These are phyloP conservation scores for Oasisia sp. DNA, from an alignment of 2,888 invertebrate genomes.

Conservation along the genomic window DNA sequence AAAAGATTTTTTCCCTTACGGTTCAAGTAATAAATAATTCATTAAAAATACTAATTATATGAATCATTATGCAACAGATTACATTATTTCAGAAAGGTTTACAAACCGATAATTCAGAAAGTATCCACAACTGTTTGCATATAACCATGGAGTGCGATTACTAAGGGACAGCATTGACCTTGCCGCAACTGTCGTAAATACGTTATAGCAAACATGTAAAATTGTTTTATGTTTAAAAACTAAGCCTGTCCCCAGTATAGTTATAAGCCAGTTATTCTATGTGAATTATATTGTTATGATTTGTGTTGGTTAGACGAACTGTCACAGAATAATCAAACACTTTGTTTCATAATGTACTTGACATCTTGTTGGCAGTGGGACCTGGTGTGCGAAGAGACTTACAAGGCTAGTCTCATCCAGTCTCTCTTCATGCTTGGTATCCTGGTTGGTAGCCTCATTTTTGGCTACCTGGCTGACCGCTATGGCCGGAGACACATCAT, in stretches of 20 bases:
- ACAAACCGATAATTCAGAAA: background rate
- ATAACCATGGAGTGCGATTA: background rate
- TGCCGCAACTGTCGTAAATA: background rate
- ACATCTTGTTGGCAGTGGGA: slow-evolving; percentile 38
- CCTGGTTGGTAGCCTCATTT: slow-evolving; percentile 40
- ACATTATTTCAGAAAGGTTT: too few species aligned
- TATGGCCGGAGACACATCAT: slow-evolving; percentile 38
- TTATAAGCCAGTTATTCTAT: too few species aligned
- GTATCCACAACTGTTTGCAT: background rate
- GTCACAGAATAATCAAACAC: too few species aligned
- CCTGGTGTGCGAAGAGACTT: slow-evolving; percentile 41
- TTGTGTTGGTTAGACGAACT: too few species aligned
- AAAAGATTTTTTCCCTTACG: too few species aligned
- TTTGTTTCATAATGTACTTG: too few species aligned
- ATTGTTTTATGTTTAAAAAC: too few species aligned
- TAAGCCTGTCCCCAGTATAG: too few species aligned
- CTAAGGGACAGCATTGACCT: background rate
- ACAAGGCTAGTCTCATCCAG: slow-evolving; percentile 41
- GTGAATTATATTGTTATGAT: too few species aligned
- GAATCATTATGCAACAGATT: too few species aligned
- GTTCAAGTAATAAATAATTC: too few species aligned
- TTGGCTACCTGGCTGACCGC: slow-evolving; percentile 41
- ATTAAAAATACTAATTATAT: too few species aligned
- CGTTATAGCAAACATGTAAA: background rate
- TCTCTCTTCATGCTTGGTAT: slow-evolving; percentile 43